Evolutionary conservation across 2,888 invertebrate species (phyloP).

Genomic region (Amphipoea oculea): DNA sequence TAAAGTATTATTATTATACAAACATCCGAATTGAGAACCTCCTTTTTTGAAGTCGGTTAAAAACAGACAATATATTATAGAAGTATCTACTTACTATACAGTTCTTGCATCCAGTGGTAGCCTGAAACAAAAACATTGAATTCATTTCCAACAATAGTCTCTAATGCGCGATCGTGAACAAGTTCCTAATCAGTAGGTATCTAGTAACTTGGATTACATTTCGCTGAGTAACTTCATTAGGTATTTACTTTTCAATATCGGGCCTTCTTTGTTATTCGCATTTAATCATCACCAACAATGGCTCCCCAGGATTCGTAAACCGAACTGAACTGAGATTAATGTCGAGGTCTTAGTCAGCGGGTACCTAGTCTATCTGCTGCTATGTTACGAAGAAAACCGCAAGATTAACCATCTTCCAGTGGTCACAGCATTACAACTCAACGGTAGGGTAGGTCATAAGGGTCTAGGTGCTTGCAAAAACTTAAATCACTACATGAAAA

Average conservation of each 20-base stretch:
- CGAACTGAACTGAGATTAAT: background rate
- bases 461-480: background rate
- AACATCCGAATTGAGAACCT: no score
- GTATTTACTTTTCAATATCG: background rate
- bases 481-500: slow-evolving; percentile 18
- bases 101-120: slow-evolving; percentile 81
- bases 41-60: no score
- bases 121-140: slow-evolving; percentile 72
- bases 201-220: background rate
- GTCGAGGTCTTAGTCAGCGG: background rate
- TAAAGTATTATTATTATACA: no score
- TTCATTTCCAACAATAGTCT: background rate
- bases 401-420: background rate
- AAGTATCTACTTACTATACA: slow-evolving; percentile 78
- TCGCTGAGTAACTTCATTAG: background rate
- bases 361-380: background rate
- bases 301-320: background rate
- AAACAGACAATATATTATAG: background rate
- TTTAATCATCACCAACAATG: background rate
- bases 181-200: background rate
- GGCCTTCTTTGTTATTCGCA: background rate
- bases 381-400: background rate
- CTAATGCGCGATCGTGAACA: no score
- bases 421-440: background rate
- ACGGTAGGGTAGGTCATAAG: background rate